Conservation (phyloP, 2,888 invertebrate genomes). For the Beris chalybata region DNA sequence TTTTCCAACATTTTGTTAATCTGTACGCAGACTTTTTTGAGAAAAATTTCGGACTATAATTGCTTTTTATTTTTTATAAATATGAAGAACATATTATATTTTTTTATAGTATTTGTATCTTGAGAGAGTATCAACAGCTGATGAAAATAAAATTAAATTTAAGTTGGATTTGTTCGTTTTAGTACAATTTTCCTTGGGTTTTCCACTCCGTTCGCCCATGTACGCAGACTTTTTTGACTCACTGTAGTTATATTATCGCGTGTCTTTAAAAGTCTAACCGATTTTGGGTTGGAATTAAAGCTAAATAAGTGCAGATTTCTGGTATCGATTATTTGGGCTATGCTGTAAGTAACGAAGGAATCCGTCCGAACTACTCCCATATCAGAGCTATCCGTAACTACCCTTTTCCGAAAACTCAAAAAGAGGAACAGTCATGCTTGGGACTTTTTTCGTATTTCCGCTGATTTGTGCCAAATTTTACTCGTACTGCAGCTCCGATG, state of each 20-base stretch:
- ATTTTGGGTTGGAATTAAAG: conserved; percentile 36
- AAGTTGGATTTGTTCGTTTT: no score
- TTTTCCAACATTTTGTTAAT: no score
- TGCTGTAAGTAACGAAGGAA: neutral
- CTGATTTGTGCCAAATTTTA: conserved; percentile 43
- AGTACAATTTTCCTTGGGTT: no score
- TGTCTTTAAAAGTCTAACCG: conserved; percentile 29
- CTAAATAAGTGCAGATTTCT: conserved; percentile 41
- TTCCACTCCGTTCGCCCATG: no score
- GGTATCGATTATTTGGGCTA: conserved; percentile 29
- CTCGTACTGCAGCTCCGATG: conserved; percentile 18
- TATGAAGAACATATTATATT: no score
- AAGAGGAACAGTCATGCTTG: conserved; percentile 34
- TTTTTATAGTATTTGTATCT: no score
- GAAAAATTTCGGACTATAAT: no score
- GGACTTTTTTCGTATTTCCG: conserved; percentile 44
- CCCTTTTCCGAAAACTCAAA: conserved; percentile 13
- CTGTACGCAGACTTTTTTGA: no score
- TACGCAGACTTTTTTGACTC: no score
- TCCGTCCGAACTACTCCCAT: conserved; percentile 16
- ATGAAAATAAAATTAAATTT: no score
- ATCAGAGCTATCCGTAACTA: conserved; percentile 16
- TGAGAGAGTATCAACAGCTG: no score
- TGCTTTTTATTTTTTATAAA: no score
- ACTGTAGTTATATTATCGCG: conserved; percentile 20